Conservation (phyloP, 2,888 invertebrate species). For the Elegia similella region DNA sequence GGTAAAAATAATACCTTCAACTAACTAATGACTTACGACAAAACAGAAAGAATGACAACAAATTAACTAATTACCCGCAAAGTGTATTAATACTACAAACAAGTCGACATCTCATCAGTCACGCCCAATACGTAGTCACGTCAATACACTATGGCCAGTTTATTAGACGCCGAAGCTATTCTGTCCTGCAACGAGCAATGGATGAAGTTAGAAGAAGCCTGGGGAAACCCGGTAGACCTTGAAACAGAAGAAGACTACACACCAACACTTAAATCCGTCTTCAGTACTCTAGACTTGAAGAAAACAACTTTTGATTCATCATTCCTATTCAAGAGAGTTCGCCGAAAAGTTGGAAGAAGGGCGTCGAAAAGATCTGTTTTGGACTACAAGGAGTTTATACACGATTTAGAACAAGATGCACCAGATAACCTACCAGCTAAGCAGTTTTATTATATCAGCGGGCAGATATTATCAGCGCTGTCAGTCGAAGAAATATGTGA, state of each 20-base stretch:
- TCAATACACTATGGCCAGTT: slow-evolving; percentile 26
- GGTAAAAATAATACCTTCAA: too few species aligned
- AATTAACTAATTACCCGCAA: not conserved
- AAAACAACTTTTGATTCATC: slow-evolving; percentile 67
- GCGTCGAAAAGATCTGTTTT: slow-evolving; percentile 46
- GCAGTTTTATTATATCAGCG: slow-evolving; percentile 54
- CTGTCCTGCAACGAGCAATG: slow-evolving; percentile 65
- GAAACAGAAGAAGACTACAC: slow-evolving; percentile 56
- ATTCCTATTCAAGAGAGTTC: slow-evolving; percentile 56
- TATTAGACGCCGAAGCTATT: slow-evolving; percentile 58
- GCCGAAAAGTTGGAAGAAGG: slow-evolving; percentile 49
- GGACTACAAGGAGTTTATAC: slow-evolving; percentile 60
- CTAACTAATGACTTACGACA: not conserved
- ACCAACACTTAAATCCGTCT: slow-evolving; percentile 41
- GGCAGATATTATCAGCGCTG: slow-evolving; percentile 58
- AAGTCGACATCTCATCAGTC: not conserved
- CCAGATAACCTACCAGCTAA: slow-evolving; percentile 37
- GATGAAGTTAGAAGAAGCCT: slow-evolving; percentile 61
- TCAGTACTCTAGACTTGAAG: slow-evolving; percentile 57
- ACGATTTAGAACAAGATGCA: slow-evolving; percentile 43
- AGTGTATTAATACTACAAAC: not conserved
- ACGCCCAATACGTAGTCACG: not conserved
- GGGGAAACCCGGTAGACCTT: slow-evolving; percentile 65
- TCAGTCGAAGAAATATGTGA: slow-evolving; percentile 67
- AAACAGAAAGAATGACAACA: not conserved